A percentile compares a stretch with the other conserved stretches of the same genome.
Evolutionary conservation across 1,140 invertebrate species (phyloP).

Genomic region (Rhopalosiphum padi): DNA sequence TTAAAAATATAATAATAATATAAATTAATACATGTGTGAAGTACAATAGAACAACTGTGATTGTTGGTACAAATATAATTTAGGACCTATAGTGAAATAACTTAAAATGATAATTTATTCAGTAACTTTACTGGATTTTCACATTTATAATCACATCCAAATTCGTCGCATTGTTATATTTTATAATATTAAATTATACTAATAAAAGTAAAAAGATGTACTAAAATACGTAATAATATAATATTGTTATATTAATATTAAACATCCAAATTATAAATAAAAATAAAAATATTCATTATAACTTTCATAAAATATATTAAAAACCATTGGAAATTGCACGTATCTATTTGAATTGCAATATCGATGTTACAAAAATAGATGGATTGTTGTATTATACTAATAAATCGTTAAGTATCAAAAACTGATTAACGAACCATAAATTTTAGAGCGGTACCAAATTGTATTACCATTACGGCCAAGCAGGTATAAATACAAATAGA

Average conservation of each 20-base stretch:
- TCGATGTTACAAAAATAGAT: too few species aligned
- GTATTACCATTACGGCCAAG: not conserved
- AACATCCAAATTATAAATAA: too few species aligned
- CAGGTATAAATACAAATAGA: not conserved
- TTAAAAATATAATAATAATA: not conserved
- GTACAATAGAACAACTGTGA: not conserved
- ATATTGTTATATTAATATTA: too few species aligned
- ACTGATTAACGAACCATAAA: not conserved
- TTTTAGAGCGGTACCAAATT: too few species aligned
- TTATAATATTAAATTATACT: not conserved
- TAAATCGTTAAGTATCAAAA: too few species aligned
- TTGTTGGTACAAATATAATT: not conserved
- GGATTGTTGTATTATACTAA: too few species aligned
- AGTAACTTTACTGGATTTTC: not conserved
- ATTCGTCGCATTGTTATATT: not conserved
- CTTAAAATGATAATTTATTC: not conserved
- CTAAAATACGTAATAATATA: not conserved
- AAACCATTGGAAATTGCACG: too few species aligned
- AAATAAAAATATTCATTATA: too few species aligned
- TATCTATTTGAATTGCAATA: too few species aligned
- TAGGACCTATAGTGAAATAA: not conserved
- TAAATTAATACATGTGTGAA: not conserved
- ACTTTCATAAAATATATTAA: too few species aligned
- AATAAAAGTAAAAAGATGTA: not conserved
- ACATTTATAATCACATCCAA: not conserved